A percentile compares a stretch with the other conserved stretches of the same genome.
Conservation (phyloP, 2,113 vertebrate species). For the Pseudorectes ferrugineus region DNA sequence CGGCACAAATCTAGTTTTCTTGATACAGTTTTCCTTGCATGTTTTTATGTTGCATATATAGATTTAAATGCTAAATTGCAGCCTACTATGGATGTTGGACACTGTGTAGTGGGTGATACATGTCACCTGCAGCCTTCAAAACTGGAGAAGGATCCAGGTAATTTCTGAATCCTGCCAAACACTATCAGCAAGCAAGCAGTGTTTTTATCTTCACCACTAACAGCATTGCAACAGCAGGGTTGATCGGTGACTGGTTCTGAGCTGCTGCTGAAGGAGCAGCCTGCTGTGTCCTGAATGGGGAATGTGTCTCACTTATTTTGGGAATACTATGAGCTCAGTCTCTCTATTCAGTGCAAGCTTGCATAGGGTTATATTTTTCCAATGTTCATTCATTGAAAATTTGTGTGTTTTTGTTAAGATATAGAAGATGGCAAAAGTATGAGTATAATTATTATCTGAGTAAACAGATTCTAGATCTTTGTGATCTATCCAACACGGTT, state of each 20-base stretch:
- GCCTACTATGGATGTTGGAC: background rate
- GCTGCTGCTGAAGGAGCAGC: background rate
- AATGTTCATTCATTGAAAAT: background rate
- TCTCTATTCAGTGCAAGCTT: background rate
- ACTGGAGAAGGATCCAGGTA: background rate
- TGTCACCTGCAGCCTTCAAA: background rate
- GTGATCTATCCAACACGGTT: background rate
- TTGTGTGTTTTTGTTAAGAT: background rate
- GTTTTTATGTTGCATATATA: background rate
- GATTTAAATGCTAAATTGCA: background rate
- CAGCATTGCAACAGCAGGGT: background rate
- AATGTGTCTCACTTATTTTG: background rate
- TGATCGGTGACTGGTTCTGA: background rate
- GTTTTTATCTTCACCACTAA: background rate
- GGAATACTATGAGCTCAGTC: background rate
- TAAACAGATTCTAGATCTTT: background rate
- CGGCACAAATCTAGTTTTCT: fast-evolving
- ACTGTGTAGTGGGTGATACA: background rate
- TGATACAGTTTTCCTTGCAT: background rate
- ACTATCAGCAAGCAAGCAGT: background rate
- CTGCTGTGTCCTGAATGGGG: background rate
- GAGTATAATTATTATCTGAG: background rate
- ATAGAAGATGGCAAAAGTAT: background rate
- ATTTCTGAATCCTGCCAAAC: background rate
- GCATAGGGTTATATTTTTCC: background rate